These are phyloP conservation scores for Actinostola sp. DNA, from an alignment of 92 coral and sea anemone genomes.

Conservation along the genomic window DNA sequence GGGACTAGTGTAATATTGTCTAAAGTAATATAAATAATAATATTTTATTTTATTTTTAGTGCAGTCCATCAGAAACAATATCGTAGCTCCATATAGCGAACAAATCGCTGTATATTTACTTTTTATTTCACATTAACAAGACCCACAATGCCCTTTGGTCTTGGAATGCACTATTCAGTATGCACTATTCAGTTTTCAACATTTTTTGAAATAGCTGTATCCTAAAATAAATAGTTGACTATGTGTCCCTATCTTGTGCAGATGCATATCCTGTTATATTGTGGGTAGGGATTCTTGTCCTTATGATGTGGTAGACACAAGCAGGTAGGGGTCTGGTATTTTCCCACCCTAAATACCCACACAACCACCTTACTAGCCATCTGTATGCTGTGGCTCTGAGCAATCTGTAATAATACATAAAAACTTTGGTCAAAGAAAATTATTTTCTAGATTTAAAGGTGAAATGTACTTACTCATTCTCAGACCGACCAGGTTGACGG, in stretches of 20 bases:
- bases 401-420: not conserved
- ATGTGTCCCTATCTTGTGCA: slow-evolving; percentile 5
- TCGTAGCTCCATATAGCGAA: no score
- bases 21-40: no score
- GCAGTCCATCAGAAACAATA: no score
- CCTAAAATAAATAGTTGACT: not conserved
- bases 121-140: no score
- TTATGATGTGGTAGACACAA: slow-evolving; percentile 15
- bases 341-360: not conserved
- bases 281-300: slow-evolving; percentile 11
- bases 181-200: no score
- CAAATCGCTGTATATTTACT: no score
- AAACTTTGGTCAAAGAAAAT: not conserved
- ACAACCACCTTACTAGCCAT: not conserved
- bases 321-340: not conserved
- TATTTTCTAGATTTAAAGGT: not conserved
- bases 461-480: slow-evolving; percentile 45
- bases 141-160: no score
- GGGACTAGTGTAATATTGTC: no score
- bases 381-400: slow-evolving; percentile 13
- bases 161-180: no score
- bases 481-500: slow-evolving; percentile 22
- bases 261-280: slow-evolving; percentile 16
- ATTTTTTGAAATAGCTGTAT: no score
- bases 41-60: no score